phyloP scores from a whole-genome alignment of 1,140 invertebrate genomes.

The Liolophura sinensis region DNA sequence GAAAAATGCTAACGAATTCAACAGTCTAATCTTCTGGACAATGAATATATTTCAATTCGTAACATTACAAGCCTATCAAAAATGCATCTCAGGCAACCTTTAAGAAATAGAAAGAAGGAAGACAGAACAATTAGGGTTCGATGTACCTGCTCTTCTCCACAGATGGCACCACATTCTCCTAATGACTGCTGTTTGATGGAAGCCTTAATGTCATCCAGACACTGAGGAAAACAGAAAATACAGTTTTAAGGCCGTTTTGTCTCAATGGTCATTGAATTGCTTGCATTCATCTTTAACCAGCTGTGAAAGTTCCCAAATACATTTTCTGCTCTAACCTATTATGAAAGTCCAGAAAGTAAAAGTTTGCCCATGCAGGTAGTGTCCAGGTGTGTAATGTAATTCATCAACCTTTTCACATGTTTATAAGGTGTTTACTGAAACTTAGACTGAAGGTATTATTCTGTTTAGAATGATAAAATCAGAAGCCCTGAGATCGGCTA shows the following conservation, averaged over 20 bases:
- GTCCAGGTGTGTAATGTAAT: too few species aligned
- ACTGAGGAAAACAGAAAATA: conserved; percentile 61
- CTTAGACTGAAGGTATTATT: not conserved
- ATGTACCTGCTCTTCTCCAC: conserved; percentile 53
- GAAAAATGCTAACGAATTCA: conserved; percentile 1
- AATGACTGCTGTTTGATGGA: conserved; percentile 74
- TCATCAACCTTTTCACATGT: too few species aligned
- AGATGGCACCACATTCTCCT: conserved; percentile 60
- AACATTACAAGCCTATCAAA: not conserved
- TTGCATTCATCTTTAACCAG: not conserved
- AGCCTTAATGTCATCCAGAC: conserved; percentile 74
- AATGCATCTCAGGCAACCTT: not conserved
- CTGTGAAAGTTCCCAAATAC: not conserved
- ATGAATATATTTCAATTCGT: not conserved
- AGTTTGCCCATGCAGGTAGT: too few species aligned
- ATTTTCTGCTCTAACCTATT: too few species aligned
- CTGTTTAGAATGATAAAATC: not conserved
- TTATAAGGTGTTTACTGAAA: too few species aligned
- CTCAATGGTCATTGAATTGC: not conserved
- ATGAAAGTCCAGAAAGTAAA: too few species aligned
- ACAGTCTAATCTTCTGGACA: not conserved
- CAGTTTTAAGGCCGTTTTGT: not conserved
- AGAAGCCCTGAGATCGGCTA: not conserved
- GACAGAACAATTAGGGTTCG: not conserved
- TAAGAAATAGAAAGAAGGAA: not conserved